Evolutionary conservation across 37 sponge, comb jelly and placozoan genomes (phyloP), one percentile per base, ranked within the genome.

Genomic region (Ephydatia muelleri): DNA sequence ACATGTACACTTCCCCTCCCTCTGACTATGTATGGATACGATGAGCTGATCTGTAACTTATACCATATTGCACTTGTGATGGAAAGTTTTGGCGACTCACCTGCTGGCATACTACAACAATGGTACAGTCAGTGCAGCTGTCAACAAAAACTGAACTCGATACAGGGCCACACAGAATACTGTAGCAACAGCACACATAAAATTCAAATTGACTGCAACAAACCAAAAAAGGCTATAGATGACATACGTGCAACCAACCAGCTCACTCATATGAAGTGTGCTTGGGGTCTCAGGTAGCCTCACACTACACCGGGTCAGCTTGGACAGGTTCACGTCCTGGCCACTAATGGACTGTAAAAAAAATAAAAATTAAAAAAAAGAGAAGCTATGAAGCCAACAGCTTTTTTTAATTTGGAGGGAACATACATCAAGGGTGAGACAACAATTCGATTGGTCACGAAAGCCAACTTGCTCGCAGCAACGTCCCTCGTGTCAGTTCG

Each of bases 41-140:
- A n/a, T n/a, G n/a, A n/a, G n/a, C n/a, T n/a, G n/a, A n/a, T n/a
- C n/a, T n/a, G n/a, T n/a, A n/a, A n/a, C n/a, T n/a, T n/a, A n/a
- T n/a, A n/a, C n/a, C n/a, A n/a, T n/a, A n/a, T n/a, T n/a, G n/a
- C n/a, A n/a, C n/a, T n/a, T n/a, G n/a, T n/a, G n/a, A n/a, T n/a
- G n/a, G n/a, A n/a, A n/a, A n/a, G n/a, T n/a, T n/a, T n/a, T n/a
- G n/a, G n/a, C n/a, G n/a, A n/a, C 87, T n/a, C 64, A 91, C 92
- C 83, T 96, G 97, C 76, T 96, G 97, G 75, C 97, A 96, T 27
- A 95, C 95, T 29, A 92, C 80, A 2, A 87, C 89, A 65, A 96
- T 82, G 8, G 66, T 72, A 64, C 91, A 94, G 49, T 89, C 70
- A n/a, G 38, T 73, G 67, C 95, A 92, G 67, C 90, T 73, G 25